Evolutionary conservation across 1,140 invertebrate species (phyloP).

Genomic region (Cherax quadricarinatus): DNA sequence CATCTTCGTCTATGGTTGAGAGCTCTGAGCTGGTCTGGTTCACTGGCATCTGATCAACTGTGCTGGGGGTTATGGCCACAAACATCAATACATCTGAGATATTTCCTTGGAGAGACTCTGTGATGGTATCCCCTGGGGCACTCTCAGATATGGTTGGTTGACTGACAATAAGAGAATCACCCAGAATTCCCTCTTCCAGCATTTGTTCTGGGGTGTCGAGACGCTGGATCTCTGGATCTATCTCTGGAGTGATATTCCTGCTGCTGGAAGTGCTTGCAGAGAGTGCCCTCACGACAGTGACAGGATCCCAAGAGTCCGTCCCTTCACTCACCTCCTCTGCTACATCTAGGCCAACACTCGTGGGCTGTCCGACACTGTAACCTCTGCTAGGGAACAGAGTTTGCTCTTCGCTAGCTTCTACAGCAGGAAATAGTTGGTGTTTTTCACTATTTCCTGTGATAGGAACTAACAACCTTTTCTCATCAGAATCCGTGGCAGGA

Average conservation of each 20-base stretch:
- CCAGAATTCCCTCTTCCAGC: background rate
- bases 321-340: constrained; percentile 39
- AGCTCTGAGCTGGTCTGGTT: constrained; percentile 38
- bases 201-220: background rate
- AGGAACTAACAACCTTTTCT: no score
- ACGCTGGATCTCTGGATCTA: background rate
- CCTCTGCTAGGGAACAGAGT: background rate
- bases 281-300: constrained; percentile 24
- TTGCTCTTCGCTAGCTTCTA: background rate
- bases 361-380: no score
- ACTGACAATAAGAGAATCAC: background rate
- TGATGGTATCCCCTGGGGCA: background rate
- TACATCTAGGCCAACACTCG: background rate
- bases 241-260: constrained; percentile 1
- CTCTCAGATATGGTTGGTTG: background rate
- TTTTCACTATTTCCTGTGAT: no score
- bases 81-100: constrained; percentile 10
- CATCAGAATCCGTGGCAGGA: no score
- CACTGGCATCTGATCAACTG: background rate
- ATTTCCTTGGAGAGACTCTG: background rate
- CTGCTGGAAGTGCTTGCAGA: background rate
- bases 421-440: no score
- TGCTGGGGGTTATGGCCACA: background rate
- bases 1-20: constrained; percentile 47
- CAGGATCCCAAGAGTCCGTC: constrained; percentile 45